Percentiles rank a stretch among this genome's conserved stretches.
Evolutionary conservation across 2,888 invertebrate species (phyloP).

Genomic region (Aleiodes alternator): DNA sequence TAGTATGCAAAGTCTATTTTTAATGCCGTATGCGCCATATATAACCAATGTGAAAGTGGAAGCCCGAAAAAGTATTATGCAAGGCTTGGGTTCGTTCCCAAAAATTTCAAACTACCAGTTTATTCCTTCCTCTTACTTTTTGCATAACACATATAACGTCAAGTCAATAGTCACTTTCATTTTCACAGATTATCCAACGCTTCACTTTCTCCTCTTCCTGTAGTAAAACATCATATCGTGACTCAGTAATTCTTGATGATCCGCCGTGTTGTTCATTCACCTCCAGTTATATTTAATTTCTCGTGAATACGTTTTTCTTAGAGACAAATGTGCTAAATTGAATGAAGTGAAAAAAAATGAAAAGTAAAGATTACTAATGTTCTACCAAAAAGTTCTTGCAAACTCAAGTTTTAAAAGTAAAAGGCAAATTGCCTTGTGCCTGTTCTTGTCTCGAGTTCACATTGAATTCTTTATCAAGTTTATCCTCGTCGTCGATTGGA

Average conservation of each 20-base stretch:
- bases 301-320: too few species aligned
- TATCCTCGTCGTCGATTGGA: conserved; percentile 42
- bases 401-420: conserved; percentile 67
- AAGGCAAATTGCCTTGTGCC: conserved; percentile 71
- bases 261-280: conserved; percentile 30
- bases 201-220: conserved; percentile 65
- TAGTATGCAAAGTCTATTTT: background rate
- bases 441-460: conserved; percentile 58
- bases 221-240: conserved; percentile 12
- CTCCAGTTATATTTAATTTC: conserved; percentile 6
- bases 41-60: conserved; percentile 39
- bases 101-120: conserved; percentile 32
- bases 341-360: background rate
- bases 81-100: conserved; percentile 20
- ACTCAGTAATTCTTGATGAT: conserved; percentile 30
- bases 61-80: conserved; percentile 33
- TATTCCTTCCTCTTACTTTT: conserved; percentile 44
- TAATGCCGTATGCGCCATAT: background rate
- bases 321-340: background rate
- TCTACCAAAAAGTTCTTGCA: conserved; percentile 20
- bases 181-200: conserved; percentile 70
- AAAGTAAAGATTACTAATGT: background rate
- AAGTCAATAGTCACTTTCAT: conserved; percentile 65
- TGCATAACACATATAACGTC: conserved; percentile 51
- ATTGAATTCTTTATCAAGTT: conserved; percentile 36